These are phyloP conservation scores for Pteronura brasiliensis DNA, from an alignment of 2,113 vertebrate genomes.

Conservation along the genomic window DNA sequence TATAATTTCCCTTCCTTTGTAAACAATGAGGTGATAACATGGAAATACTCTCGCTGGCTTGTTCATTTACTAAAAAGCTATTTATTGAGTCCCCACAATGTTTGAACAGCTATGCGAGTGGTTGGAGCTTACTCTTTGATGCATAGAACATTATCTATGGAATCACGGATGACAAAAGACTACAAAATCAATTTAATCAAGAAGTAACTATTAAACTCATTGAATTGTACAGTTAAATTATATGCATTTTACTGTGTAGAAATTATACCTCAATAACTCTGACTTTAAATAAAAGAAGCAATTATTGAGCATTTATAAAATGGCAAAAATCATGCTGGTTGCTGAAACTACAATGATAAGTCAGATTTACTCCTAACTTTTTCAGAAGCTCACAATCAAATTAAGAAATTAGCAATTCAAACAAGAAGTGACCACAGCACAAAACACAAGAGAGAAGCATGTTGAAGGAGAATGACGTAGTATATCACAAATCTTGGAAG, in stretches of 20 bases:
- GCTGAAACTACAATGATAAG: neutral
- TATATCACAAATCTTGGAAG: neutral
- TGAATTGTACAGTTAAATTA: constrained; percentile 27
- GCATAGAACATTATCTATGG: constrained; percentile 11
- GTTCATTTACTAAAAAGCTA: neutral
- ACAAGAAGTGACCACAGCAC: neutral
- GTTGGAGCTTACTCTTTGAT: neutral
- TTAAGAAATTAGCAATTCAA: neutral
- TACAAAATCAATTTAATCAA: constrained; percentile 30
- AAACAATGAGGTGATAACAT: neutral
- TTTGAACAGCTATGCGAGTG: neutral
- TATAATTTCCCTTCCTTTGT: neutral
- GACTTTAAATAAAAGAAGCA: constrained; percentile 41
- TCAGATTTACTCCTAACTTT: neutral
- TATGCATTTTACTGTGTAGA: neutral
- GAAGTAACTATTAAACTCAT: constrained; percentile 17
- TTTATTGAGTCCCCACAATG: neutral
- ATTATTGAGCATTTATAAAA: constrained; percentile 29
- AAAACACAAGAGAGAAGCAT: neutral
- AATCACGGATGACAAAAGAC: neutral
- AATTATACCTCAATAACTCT: constrained; percentile 4
- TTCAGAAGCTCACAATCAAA: constrained; percentile 15
- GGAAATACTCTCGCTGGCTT: neutral
- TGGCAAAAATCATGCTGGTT: neutral
- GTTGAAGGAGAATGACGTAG: neutral